Percentiles rank a stretch among this genome's conserved stretches.
phyloP scores from a whole-genome alignment of 1,140 invertebrate genomes.

The Calliphora vicina region DNA sequence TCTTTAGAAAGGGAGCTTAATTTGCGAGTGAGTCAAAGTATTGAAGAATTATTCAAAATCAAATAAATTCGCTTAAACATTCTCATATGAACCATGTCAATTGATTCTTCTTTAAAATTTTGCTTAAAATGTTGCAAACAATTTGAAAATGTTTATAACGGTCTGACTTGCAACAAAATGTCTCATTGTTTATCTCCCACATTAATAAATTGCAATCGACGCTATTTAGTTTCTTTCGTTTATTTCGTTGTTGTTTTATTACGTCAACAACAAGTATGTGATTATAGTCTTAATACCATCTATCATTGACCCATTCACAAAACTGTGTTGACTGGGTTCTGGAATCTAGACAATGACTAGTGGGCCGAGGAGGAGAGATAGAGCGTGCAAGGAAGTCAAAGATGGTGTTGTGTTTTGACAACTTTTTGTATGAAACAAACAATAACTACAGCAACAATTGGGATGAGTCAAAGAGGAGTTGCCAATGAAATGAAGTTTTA shows the following conservation, averaged over 20 bases:
- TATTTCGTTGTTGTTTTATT: neutral
- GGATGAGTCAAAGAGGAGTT: neutral
- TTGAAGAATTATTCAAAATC: no score
- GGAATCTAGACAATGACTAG: neutral
- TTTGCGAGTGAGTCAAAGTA: no score
- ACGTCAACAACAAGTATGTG: neutral
- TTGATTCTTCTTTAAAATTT: no score
- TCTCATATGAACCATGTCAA: no score
- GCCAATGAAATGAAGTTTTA: slow-evolving; percentile 12
- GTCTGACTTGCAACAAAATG: no score
- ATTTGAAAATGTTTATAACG: no score
- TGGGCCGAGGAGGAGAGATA: neutral
- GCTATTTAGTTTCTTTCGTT: neutral
- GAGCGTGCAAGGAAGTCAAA: neutral
- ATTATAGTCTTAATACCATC: slow-evolving; percentile 33
- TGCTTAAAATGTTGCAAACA: no score
- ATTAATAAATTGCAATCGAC: neutral
- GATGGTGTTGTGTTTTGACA: slow-evolving; percentile 32
- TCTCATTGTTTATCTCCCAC: neutral
- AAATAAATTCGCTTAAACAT: no score
- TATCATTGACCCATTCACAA: slow-evolving; percentile 23
- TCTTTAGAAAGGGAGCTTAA: no score
- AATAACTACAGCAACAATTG: neutral
- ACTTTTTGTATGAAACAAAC: slow-evolving; percentile 13
- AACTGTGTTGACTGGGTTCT: neutral